Evolutionary conservation across 2,888 invertebrate species (phyloP), one percentile per base, ranked within the genome.

Genomic region (Chloromyia formosa): DNA sequence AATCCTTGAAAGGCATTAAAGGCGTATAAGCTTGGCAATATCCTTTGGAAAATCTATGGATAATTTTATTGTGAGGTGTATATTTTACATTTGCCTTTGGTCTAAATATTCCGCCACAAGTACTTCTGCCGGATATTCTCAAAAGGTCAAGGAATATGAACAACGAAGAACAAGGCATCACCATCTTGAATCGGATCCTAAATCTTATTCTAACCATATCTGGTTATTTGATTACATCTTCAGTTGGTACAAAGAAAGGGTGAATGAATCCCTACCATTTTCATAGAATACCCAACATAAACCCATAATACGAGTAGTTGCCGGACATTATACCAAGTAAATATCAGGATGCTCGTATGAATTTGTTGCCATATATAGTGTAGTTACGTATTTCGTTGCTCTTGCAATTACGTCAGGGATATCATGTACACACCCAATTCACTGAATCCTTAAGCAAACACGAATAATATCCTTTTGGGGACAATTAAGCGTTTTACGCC

Each of bases 401-500:
- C 68, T 71, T 56, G 71, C 40, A 71, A 71, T 71, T 71, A 71
- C 71, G 56, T 56, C 58, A 58, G 49, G 71, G 20, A 56, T 58
- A 56, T 71, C 71, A 58, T 71, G 71, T 71, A 58, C 58, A 20
- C 71, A 58, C 53, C 20, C 71, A 71, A 71, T 58, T 71, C 71
- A 40, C 58, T 56, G 20, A 66, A 66, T 66, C 20, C 35, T 35
- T 40, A 9, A 54, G 16, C 53, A 27, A 69, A 27, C 69, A 22
- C 18, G 56, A 56, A 40, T 20, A 71, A 40, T 56, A 35, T 58
- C 18, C 71, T 71, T 71, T 69, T 54, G 68, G 68, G 71, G 71
- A 71, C 56, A 71, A 71, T 71, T 71, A 71, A 71, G 58, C 40
- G 58, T 71, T 58, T 71, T 56, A 71, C 71, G 68, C 71, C 58